Conservation (phyloP, 2,797 vertebrate genomes). For the Fistularia tabacaria region DNA sequence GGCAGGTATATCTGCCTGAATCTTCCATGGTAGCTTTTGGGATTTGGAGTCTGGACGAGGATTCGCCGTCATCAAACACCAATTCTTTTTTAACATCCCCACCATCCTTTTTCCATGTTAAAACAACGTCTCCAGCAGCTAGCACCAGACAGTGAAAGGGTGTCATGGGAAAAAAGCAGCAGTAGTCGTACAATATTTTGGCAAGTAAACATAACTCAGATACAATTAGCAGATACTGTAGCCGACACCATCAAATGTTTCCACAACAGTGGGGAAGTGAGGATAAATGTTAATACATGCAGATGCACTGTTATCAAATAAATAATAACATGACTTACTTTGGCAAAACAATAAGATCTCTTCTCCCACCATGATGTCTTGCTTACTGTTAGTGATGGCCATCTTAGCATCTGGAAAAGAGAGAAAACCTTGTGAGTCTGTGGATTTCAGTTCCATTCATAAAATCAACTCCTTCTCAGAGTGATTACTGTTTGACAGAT, state of each 20-base stretch:
- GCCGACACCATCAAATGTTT: too few species aligned
- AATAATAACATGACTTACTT: slow-evolving; percentile 54
- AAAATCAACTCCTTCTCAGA: too few species aligned
- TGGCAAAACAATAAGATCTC: slow-evolving; percentile 66
- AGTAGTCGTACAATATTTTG: too few species aligned
- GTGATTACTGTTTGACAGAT: too few species aligned
- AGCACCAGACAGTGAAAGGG: neutral
- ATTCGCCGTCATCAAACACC: slow-evolving; percentile 50
- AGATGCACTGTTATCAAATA: neutral
- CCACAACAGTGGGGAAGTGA: neutral
- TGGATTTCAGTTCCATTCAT: too few species aligned
- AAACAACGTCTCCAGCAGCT: slow-evolving; percentile 58
- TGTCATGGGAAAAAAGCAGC: neutral
- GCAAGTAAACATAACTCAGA: too few species aligned
- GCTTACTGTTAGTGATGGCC: slow-evolving; percentile 39
- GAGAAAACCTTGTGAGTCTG: neutral
- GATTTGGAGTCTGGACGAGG: slow-evolving; percentile 51
- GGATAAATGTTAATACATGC: neutral
- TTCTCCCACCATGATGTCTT: slow-evolving; percentile 55
- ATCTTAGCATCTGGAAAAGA: slow-evolving; percentile 56
- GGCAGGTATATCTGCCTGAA: slow-evolving; percentile 59
- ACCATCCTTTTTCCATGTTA: slow-evolving; percentile 63
- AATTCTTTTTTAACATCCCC: slow-evolving; percentile 32
- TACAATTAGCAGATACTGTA: too few species aligned
- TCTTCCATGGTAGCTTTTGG: slow-evolving; percentile 38